These are phyloP conservation scores for Pteropus alecto DNA, from an alignment of 2,113 vertebrate genomes.

Conservation along the genomic window DNA sequence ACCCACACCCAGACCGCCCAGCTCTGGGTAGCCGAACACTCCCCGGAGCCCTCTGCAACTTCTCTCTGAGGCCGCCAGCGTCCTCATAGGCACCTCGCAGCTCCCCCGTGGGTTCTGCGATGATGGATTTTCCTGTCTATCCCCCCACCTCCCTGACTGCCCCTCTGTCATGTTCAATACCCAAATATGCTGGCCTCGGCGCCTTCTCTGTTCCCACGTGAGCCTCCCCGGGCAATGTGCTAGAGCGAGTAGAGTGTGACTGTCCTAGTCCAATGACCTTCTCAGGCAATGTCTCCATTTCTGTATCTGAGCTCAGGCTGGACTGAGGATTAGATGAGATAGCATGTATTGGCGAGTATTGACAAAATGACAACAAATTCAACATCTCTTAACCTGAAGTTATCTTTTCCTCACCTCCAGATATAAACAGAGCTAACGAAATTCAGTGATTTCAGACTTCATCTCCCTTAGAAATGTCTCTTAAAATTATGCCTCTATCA, in stretches of 20 bases:
- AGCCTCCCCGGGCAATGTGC: not conserved
- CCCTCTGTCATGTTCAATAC: not conserved
- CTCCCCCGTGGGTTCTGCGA: not conserved
- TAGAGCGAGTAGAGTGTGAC: fast-evolving
- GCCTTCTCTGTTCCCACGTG: not conserved
- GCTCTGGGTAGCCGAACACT: not conserved
- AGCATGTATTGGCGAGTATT: not conserved
- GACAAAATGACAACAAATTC: not conserved
- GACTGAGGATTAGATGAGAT: not conserved
- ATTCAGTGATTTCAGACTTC: not conserved
- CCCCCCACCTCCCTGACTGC: not conserved
- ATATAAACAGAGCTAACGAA: not conserved
- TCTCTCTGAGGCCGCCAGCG: not conserved
- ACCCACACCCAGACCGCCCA: not conserved
- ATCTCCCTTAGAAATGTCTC: not conserved
- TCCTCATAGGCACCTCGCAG: not conserved
- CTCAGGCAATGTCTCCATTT: not conserved
- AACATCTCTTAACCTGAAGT: not conserved
- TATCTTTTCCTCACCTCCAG: not conserved
- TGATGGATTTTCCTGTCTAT: not conserved
- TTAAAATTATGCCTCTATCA: not conserved
- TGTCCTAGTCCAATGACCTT: not conserved
- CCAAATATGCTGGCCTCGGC: no score
- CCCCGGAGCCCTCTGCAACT: not conserved
- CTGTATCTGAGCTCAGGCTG: not conserved